Evolutionary conservation across 2,888 invertebrate species (phyloP).

Genomic region (Ophion slaviceki): DNA sequence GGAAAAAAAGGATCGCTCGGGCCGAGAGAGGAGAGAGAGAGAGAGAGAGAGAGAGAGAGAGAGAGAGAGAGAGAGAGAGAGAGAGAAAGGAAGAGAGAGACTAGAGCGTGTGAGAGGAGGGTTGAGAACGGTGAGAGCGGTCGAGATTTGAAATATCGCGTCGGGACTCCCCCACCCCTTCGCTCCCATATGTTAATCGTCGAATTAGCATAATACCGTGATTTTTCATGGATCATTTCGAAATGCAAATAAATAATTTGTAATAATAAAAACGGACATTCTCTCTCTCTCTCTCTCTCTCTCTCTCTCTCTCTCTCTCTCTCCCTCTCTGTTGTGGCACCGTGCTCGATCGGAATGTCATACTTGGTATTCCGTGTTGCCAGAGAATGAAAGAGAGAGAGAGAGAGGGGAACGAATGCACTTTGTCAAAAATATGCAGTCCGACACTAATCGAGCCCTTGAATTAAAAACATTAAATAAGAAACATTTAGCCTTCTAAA

Average conservation of each 20-base stretch:
- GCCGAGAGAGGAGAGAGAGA: no score
- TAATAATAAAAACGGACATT: constrained; percentile 81
- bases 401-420: not conserved
- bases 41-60: not conserved
- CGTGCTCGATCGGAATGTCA: constrained; percentile 63
- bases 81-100: constrained; percentile 28
- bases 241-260: constrained; percentile 84
- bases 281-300: constrained; percentile 32
- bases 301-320: constrained; percentile 52
- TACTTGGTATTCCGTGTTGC: constrained; percentile 64
- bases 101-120: constrained; percentile 36
- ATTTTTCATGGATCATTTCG: constrained; percentile 83
- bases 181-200: constrained; percentile 81
- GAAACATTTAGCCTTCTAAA: no score
- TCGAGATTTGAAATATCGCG: constrained; percentile 82
- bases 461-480: no score
- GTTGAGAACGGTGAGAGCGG: constrained; percentile 65
- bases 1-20: constrained; percentile 15
- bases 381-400: not conserved
- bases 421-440: not conserved
- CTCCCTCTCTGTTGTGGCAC: constrained; percentile 67
- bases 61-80: constrained; percentile 9
- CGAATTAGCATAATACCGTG: constrained; percentile 83
- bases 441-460: no score
- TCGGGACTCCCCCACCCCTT: constrained; percentile 76